A percentile compares a stretch with the other conserved stretches of the same genome.
These are phyloP conservation scores for Aulostomus chinensis DNA, from an alignment of 2,797 vertebrate genomes.

Conservation along the genomic window DNA sequence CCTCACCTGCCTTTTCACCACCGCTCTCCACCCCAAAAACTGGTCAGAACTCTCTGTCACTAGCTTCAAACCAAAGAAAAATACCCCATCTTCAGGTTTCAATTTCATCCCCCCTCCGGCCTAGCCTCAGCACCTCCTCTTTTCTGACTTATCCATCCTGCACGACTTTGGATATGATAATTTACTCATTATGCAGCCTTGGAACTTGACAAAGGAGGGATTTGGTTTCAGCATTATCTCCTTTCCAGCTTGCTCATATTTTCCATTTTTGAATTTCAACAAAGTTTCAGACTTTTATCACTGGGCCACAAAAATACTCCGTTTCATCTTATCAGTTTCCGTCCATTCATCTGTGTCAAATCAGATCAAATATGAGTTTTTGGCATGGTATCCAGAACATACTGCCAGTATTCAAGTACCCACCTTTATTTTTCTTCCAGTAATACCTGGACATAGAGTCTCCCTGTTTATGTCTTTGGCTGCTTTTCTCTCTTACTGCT, in stretches of 20 bases:
- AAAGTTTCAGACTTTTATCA: constrained; percentile 39
- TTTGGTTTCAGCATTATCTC: constrained; percentile 42
- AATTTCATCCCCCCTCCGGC: not conserved
- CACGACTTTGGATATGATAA: constrained; percentile 34
- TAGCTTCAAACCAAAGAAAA: constrained; percentile 6
- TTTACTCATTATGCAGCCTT: constrained; percentile 16
- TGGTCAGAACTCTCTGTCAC: not conserved
- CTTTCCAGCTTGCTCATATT: constrained; percentile 37
- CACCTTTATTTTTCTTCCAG: constrained; percentile 9
- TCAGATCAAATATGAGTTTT: constrained; percentile 18
- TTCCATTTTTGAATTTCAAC: constrained; percentile 49
- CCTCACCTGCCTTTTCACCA: not conserved
- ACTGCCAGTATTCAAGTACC: constrained; percentile 12
- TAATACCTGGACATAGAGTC: constrained; percentile 4
- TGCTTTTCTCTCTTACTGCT: constrained; percentile 30
- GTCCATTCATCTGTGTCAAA: constrained; percentile 13
- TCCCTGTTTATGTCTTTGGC: constrained; percentile 4
- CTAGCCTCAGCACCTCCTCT: constrained; percentile 3
- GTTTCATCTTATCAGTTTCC: constrained; percentile 30
- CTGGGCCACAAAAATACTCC: constrained; percentile 14
- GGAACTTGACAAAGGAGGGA: constrained; percentile 49
- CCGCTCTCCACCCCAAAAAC: not conserved
- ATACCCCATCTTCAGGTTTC: constrained; percentile 8
- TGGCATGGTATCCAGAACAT: not conserved
- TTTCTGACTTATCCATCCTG: constrained; percentile 19